Evolutionary conservation across 2,113 vertebrate genomes (phyloP), one percentile per base, ranked within the genome.

Genomic region (Psephotus haematonotus): DNA sequence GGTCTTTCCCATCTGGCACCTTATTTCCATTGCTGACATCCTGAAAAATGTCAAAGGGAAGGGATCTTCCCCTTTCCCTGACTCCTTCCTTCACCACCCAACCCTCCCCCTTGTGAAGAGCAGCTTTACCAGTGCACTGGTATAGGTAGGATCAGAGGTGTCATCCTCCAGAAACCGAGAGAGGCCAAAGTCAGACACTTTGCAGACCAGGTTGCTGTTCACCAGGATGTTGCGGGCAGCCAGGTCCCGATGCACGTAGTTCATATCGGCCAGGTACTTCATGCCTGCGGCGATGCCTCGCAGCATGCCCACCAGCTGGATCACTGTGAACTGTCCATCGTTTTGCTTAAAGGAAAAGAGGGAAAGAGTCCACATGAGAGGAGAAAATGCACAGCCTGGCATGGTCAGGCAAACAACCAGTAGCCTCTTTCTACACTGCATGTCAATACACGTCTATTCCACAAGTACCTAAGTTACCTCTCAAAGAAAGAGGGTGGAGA

Each of bases 151-250:
- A 90, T 99, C 99, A 4, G 99, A 99, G 4, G 99, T 99, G 69
- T 99, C 99, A 0, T 99, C 99, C 95, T 99, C 99, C 65, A 99
- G 97, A 88, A 99, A 99, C 35, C 99, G 99, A 1, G 99, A 99
- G 72, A 99, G 98, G 44, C 99, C 99, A 0, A 99, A 99, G 97
- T 99, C 99, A 0, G 99, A 99, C 78, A 99, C 99, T 75, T 99
- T 99, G 97, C 99, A 99, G 86, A 99, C 99, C 95, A 99, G 97
- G 97, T 99, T 99, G 98, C 99, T 99, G 98, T 99, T 99, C 93
- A 99, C 99, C 8, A 99, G 98, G 98, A 99, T 99, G 98, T 99
- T 99, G 19, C 99, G 98, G 3, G 99, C 99, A 0, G 99, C 99
- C 95, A 99, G 98, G 97, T 99, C 99, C 3, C 99, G 98, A 87